A percentile compares a stretch with the other conserved stretches of the same genome.
phyloP scores from a whole-genome alignment of 2,888 invertebrate genomes.

The Melanchra persicariae region DNA sequence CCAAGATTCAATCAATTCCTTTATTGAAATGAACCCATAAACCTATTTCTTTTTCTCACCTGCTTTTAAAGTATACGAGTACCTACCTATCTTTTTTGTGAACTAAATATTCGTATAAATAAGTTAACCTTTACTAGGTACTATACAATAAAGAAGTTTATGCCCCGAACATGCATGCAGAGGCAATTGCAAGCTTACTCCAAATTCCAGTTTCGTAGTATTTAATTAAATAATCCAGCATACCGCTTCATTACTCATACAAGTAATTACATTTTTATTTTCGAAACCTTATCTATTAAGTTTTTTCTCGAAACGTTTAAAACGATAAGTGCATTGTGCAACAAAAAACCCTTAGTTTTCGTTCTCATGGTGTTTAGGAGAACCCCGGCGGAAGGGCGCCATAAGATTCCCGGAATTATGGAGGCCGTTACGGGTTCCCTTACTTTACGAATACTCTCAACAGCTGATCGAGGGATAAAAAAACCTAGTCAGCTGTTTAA shows the following conservation, averaged over 20 bases:
- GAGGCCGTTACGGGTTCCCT: constrained; percentile 46
- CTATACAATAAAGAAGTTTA: neutral
- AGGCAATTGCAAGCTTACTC: neutral
- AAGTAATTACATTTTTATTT: neutral
- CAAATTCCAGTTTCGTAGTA: neutral
- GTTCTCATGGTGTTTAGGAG: constrained; percentile 34
- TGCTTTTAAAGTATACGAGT: too few species aligned
- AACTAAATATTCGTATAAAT: neutral
- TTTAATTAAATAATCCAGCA: neutral
- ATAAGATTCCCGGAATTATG: constrained; percentile 54
- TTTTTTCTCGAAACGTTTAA: constrained; percentile 8
- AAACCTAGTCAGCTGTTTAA: constrained; percentile 48
- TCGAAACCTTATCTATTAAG: neutral
- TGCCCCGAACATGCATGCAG: too few species aligned
- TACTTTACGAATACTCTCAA: constrained; percentile 30
- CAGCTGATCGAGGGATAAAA: constrained; percentile 55
- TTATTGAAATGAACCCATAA: neutral
- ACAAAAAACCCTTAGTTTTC: constrained; percentile 25
- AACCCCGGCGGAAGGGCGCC: constrained; percentile 53
- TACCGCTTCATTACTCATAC: neutral
- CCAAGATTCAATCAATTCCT: neutral
- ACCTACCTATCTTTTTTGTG: neutral
- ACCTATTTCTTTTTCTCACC: neutral
- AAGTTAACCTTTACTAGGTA: neutral
- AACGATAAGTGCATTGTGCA: constrained; percentile 12